Conservation (phyloP, 1,140 invertebrate species). For the Tachypleus tridentatus region DNA sequence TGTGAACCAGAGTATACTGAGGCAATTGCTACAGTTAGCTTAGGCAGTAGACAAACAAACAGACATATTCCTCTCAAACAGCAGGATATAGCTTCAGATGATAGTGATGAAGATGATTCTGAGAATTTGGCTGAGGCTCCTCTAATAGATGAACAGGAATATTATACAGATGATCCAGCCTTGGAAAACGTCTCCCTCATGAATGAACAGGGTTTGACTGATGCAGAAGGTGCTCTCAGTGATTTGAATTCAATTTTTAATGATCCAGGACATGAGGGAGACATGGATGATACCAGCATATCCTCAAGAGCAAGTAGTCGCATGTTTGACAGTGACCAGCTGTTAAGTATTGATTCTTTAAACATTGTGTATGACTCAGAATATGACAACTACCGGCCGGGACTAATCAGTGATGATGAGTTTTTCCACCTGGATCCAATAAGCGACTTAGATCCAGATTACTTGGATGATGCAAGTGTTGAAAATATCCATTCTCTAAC, state of each 20-base stretch:
- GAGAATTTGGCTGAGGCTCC: slow-evolving; percentile 35
- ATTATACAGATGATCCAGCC: slow-evolving; percentile 58
- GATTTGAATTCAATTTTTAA: slow-evolving; percentile 73
- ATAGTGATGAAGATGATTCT: slow-evolving; percentile 13
- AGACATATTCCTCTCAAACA: too few relatives aligned
- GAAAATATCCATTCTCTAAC: slow-evolving; percentile 60
- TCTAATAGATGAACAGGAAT: slow-evolving; percentile 66
- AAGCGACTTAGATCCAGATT: slow-evolving; percentile 35
- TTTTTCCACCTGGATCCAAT: slow-evolving; percentile 34
- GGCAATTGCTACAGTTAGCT: too few relatives aligned
- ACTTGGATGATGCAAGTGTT: slow-evolving; percentile 53
- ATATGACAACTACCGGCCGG: slow-evolving; percentile 49
- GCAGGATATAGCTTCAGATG: background rate
- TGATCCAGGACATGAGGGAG: slow-evolving; percentile 38
- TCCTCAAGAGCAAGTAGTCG: slow-evolving; percentile 62
- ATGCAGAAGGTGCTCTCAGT: slow-evolving; percentile 68
- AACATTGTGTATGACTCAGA: slow-evolving; percentile 74
- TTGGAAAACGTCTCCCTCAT: slow-evolving; percentile 68
- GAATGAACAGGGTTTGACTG: slow-evolving; percentile 70
- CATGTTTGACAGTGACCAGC: slow-evolving; percentile 57
- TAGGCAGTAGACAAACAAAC: too few relatives aligned
- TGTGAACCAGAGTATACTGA: too few relatives aligned
- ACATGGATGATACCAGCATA: slow-evolving; percentile 51
- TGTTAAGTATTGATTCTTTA: slow-evolving; percentile 59
- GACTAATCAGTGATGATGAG: slow-evolving; percentile 34